Evolutionary conservation across 2,888 invertebrate genomes (phyloP), one percentile per base, ranked within the genome.

Genomic region (Euplagia quadripunctaria): DNA sequence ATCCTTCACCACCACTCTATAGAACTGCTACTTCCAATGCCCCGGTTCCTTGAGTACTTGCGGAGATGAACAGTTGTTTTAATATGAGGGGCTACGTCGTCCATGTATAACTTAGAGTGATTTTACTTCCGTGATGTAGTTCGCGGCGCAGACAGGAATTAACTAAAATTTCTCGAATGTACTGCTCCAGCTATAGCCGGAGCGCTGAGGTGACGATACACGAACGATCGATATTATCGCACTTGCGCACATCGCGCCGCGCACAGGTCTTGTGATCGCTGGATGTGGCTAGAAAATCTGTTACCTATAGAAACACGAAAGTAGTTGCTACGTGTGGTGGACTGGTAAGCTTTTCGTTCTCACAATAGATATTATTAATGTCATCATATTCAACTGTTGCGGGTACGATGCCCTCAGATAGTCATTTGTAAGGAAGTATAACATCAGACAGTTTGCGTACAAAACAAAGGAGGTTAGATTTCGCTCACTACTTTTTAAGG

Each of bases 161-260:
- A 64, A 84, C 76, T 75, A 71, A 51, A 73, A 70, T 72, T 70
- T 51, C 63, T 51, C 20, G 51, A n/a, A 41, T 4, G 65, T 41
- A 11, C 12, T 42, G 16, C 52, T 43, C 63, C 69, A 46, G 64
- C 41, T 49, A 17, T 52, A 31, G 16, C n/a, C 71, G 64, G 74
- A 70, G 68, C 72, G 76, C 14, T 79, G 43, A 63, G 55, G 61
- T 52, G 51, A 41, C 66, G 31, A 41, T 58, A 11, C 64, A 64
- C 70, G 71, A 71, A 70, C 81, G 87, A 67, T 91, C 92, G 90
- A 91, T 92, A 85, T 0, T 4, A 5, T 14, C 83, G 87, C 91
- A 88, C 87, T 76, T 86, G 92, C 92, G 91, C 88, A 51, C 52
- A 14, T 42, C 58, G 43, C 65, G 9, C 49, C 64, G 12, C 52